These are phyloP conservation scores for Mya arenaria DNA, from an alignment of 1,140 invertebrate species.

Conservation along the genomic window DNA sequence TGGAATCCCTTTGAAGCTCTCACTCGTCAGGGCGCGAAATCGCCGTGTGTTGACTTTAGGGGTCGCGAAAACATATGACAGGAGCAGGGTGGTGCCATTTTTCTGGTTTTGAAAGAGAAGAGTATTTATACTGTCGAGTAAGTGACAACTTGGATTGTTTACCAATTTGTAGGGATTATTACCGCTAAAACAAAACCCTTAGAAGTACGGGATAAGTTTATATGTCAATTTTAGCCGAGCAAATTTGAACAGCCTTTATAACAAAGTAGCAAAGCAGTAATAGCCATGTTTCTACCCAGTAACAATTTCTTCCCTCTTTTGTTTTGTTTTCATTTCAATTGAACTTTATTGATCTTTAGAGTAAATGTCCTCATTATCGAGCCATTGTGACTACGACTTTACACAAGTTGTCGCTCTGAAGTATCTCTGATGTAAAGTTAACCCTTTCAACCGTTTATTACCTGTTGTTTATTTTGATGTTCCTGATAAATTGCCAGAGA, in stretches of 20 bases:
- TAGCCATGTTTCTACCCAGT: background rate
- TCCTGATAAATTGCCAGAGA: too few relatives aligned
- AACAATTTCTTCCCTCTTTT: background rate
- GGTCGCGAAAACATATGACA: too few relatives aligned
- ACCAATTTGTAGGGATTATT: background rate
- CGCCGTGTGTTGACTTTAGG: too few relatives aligned
- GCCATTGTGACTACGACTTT: background rate
- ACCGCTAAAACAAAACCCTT: constrained; percentile 29
- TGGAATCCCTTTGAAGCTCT: too few relatives aligned
- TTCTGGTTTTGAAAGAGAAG: too few relatives aligned
- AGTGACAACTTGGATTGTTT: constrained; percentile 39
- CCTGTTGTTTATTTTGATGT: too few relatives aligned
- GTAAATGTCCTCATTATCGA: background rate
- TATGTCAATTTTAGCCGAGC: constrained; percentile 23
- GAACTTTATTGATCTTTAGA: constrained; percentile 25
- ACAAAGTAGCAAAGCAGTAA: constrained; percentile 48
- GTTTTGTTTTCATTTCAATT: constrained; percentile 46
- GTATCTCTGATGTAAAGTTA: too few relatives aligned
- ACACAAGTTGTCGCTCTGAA: background rate
- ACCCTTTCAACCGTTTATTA: too few relatives aligned
- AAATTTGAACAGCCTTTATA: constrained; percentile 55
- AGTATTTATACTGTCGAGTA: too few relatives aligned
- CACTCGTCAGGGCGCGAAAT: too few relatives aligned
- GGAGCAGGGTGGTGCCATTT: too few relatives aligned
- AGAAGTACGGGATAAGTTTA: constrained; percentile 3